Evolutionary conservation across 2,797 vertebrate species (phyloP).

Genomic region (Smutsia temminckii): DNA sequence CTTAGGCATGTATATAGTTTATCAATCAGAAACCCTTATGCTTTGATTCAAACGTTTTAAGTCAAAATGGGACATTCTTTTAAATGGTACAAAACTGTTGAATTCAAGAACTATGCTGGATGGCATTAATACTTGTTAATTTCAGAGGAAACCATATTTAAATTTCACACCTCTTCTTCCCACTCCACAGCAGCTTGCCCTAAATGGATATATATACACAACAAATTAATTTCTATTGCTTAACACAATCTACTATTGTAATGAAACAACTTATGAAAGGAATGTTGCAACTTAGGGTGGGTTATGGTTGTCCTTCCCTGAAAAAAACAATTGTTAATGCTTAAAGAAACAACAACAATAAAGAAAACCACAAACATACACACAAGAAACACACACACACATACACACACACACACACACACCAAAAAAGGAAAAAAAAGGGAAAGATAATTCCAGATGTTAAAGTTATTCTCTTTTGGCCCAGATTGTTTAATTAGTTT

Average conservation of each 20-base stretch:
- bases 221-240: conserved; percentile 83
- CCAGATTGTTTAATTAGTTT: conserved; percentile 84
- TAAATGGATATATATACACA: conserved; percentile 83
- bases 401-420: conserved; percentile 64
- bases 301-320: conserved; percentile 87
- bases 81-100: conserved; percentile 29
- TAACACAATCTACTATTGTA: conserved; percentile 86
- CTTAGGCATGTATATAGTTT: not conserved
- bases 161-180: conserved; percentile 83
- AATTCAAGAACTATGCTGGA: conserved; percentile 26
- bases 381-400: conserved; percentile 64
- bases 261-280: conserved; percentile 87
- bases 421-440: conserved; percentile 45
- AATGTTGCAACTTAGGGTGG: conserved; percentile 89
- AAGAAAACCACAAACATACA: conserved; percentile 75
- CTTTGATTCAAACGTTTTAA: conserved; percentile 54
- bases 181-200: conserved; percentile 88
- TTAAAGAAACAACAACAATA: conserved; percentile 73
- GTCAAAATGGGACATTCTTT: conserved; percentile 46
- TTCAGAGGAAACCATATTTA: conserved; percentile 57
- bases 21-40: conserved; percentile 21
- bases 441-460: conserved; percentile 75
- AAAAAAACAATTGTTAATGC: conserved; percentile 82
- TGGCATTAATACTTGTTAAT: conserved; percentile 13
- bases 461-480: conserved; percentile 84